phyloP scores from a whole-genome alignment of 2,888 invertebrate genomes.

The Xanthorhoe spadicearia region DNA sequence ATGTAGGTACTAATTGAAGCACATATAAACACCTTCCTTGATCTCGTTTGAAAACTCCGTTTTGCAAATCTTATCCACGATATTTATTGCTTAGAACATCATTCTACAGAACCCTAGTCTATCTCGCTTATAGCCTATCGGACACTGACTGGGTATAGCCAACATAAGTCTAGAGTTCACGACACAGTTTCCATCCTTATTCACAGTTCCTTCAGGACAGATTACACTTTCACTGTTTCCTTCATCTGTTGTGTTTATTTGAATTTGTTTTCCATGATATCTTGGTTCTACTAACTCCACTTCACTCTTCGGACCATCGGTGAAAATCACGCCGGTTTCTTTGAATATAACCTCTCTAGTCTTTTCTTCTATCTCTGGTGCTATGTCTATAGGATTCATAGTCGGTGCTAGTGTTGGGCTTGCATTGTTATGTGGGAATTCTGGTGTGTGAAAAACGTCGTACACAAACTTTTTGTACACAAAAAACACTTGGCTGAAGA shows the following conservation, averaged over 20 bases:
- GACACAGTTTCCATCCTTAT: slow-evolving; percentile 57
- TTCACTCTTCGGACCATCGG: slow-evolving; percentile 61
- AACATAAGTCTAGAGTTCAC: slow-evolving; percentile 66
- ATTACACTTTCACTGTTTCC: slow-evolving; percentile 32
- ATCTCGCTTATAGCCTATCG: slow-evolving; percentile 66
- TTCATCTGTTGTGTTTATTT: slow-evolving; percentile 19
- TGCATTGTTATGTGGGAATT: background rate
- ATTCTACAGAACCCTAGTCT: slow-evolving; percentile 66
- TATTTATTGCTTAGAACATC: slow-evolving; percentile 44
- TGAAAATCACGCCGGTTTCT: slow-evolving; percentile 37
- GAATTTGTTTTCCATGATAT: slow-evolving; percentile 56
- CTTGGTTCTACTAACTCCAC: slow-evolving; percentile 69
- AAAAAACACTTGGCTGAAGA: slow-evolving; percentile 59
- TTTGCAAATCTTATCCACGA: too few relatives aligned
- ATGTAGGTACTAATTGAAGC: too few relatives aligned
- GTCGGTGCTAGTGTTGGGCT: background rate
- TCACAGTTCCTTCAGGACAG: slow-evolving; percentile 58
- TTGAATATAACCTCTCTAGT: slow-evolving; percentile 33
- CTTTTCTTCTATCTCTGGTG: slow-evolving; percentile 22
- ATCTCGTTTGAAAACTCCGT: too few relatives aligned
- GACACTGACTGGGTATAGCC: slow-evolving; percentile 70
- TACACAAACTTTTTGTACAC: slow-evolving; percentile 66
- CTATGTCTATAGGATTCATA: background rate
- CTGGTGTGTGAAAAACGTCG: slow-evolving; percentile 44
- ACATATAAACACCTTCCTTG: too few relatives aligned